Evolutionary conservation across 2,888 invertebrate species (phyloP).

Genomic region (Lithophane socia): DNA sequence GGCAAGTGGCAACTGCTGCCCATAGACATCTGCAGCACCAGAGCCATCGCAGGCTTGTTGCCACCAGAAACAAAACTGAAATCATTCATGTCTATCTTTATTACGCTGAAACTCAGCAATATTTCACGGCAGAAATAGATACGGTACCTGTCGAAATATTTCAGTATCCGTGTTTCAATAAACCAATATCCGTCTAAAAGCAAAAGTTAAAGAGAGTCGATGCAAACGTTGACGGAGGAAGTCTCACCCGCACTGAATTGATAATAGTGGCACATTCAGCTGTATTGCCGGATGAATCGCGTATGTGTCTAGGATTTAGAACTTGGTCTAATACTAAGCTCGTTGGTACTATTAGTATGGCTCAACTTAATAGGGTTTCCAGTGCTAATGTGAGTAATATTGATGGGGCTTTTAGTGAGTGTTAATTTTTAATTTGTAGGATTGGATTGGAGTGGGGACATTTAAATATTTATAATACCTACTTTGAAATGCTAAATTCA

Average conservation of each 20-base stretch:
- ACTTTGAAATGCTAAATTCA: too few species aligned
- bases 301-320: conserved; percentile 57
- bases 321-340: conserved; percentile 25
- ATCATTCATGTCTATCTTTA: background rate
- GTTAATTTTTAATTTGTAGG: background rate
- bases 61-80: background rate
- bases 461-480: background rate
- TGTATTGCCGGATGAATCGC: conserved; percentile 52
- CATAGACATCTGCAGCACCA: background rate
- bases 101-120: background rate
- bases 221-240: conserved; percentile 79
- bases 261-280: conserved; percentile 74
- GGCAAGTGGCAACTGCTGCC: too few species aligned
- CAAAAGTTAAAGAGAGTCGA: conserved; percentile 77
- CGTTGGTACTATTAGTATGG: background rate
- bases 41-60: background rate
- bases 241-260: conserved; percentile 78
- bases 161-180: conserved; percentile 21
- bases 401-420: conserved; percentile 3
- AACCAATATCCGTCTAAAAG: conserved; percentile 61
- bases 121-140: background rate
- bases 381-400: conserved; percentile 13
- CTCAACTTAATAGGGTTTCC: background rate
- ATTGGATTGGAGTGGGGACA: background rate
- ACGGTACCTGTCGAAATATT: conserved; percentile 13